Evolutionary conservation across 30 jellyfish, hydroid and myxozoan species (phyloP).

Genomic region (Chironex yamaguchii): DNA sequence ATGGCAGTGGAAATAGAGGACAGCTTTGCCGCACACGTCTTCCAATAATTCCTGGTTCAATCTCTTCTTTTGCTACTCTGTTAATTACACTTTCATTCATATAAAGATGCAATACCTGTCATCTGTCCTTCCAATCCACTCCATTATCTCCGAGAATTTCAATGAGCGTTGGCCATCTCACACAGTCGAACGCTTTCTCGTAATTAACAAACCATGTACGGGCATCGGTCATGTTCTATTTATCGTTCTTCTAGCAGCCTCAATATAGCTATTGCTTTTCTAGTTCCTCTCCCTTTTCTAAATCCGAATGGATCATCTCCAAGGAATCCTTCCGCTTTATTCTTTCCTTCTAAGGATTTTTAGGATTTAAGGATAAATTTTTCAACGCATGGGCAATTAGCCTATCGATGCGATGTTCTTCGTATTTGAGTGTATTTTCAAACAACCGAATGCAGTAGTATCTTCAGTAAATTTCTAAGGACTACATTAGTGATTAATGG

Average conservation of each 20-base stretch:
- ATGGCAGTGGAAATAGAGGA: not conserved
- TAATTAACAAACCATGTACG: not conserved
- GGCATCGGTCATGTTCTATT: not conserved
- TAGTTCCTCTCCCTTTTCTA: not conserved
- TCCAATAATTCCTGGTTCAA: not conserved
- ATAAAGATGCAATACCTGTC: not conserved
- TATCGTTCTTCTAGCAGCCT: not conserved
- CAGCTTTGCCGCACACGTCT: not conserved
- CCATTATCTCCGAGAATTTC: not conserved
- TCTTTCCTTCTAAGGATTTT: not conserved
- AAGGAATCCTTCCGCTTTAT: not conserved
- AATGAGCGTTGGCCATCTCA: not conserved
- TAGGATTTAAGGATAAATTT: not conserved
- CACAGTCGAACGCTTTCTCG: conserved; percentile 1
- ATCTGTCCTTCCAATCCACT: conserved; percentile 3
- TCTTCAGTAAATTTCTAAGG: no score
- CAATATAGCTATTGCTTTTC: not conserved
- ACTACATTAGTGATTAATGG: no score
- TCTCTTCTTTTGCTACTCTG: not conserved
- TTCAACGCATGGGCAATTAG: not conserved
- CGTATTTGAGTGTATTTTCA: no score
- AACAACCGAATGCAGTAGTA: no score
- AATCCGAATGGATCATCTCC: not conserved
- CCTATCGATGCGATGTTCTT: not conserved
- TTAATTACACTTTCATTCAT: not conserved